Evolutionary conservation across 2,888 invertebrate species (phyloP).

Genomic region (Folsomia manolachei): DNA sequence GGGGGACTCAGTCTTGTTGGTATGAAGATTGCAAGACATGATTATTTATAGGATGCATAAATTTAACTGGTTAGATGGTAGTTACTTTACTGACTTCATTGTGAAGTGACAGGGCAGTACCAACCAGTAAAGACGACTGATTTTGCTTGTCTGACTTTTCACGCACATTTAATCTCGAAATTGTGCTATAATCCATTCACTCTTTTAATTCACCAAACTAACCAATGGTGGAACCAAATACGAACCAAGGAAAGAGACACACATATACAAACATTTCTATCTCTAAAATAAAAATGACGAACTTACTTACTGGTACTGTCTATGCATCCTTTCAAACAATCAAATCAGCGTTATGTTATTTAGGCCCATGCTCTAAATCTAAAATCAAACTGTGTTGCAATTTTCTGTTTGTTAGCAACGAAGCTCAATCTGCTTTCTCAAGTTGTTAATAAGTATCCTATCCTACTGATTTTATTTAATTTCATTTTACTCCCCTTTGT

Average conservation of each 20-base stretch:
- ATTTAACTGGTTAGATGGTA: too few relatives aligned
- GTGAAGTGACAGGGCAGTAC: neutral
- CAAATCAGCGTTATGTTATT: neutral
- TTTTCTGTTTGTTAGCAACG: neutral
- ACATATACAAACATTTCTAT: too few relatives aligned
- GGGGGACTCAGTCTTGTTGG: too few relatives aligned
- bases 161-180: neutral
- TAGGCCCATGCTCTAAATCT: neutral
- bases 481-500: neutral
- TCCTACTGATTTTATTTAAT: too few relatives aligned
- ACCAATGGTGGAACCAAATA: too few relatives aligned
- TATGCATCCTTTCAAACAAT: neutral
- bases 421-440: neutral
- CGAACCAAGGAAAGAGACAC: neutral
- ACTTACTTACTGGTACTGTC: neutral
- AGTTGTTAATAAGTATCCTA: neutral
- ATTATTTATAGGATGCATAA: too few relatives aligned
- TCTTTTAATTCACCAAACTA: neutral
- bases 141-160: neutral
- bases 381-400: neutral
- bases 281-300: neutral
- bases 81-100: too few relatives aligned
- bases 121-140: too few relatives aligned
- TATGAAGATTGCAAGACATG: too few relatives aligned
- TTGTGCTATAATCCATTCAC: constrained; percentile 3